Conservation (phyloP, 2,113 vertebrate genomes). For the Eira barbara region DNA sequence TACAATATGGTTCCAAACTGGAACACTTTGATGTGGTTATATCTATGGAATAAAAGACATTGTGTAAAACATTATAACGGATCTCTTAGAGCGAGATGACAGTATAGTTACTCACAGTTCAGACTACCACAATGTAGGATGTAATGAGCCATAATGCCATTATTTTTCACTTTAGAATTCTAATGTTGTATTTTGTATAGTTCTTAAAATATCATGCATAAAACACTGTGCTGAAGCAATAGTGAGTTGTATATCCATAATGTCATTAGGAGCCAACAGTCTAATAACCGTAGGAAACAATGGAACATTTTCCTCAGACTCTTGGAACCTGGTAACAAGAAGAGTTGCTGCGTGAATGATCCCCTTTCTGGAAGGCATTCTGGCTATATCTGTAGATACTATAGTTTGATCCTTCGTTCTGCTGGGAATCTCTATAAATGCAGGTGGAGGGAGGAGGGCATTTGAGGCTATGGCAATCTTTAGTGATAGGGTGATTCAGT, state of each 20-base stretch:
- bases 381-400: slow-evolving; percentile 27
- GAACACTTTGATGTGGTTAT: slow-evolving; percentile 56
- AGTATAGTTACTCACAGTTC: slow-evolving; percentile 80
- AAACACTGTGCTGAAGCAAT: slow-evolving; percentile 75
- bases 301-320: slow-evolving; percentile 48
- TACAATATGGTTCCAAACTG: slow-evolving; percentile 48
- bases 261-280: slow-evolving; percentile 69
- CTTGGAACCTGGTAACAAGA: slow-evolving; percentile 57
- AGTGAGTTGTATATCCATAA: slow-evolving; percentile 68
- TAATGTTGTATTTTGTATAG: slow-evolving; percentile 79
- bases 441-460: neutral
- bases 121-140: slow-evolving; percentile 73
- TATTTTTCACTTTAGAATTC: slow-evolving; percentile 83
- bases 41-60: slow-evolving; percentile 75
- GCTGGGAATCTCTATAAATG: slow-evolving; percentile 34
- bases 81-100: slow-evolving; percentile 74
- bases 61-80: slow-evolving; percentile 70
- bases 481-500: neutral
- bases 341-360: slow-evolving; percentile 44
- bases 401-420: slow-evolving; percentile 42
- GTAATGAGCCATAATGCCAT: slow-evolving; percentile 82
- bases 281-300: slow-evolving; percentile 62
- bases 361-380: slow-evolving; percentile 23
- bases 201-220: slow-evolving; percentile 81
- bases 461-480: neutral